A percentile compares a stretch with the other conserved stretches of the same genome.
These are phyloP conservation scores for Flabesymbios commensalis DNA, from an alignment of 2,888 invertebrate genomes.

Conservation along the genomic window DNA sequence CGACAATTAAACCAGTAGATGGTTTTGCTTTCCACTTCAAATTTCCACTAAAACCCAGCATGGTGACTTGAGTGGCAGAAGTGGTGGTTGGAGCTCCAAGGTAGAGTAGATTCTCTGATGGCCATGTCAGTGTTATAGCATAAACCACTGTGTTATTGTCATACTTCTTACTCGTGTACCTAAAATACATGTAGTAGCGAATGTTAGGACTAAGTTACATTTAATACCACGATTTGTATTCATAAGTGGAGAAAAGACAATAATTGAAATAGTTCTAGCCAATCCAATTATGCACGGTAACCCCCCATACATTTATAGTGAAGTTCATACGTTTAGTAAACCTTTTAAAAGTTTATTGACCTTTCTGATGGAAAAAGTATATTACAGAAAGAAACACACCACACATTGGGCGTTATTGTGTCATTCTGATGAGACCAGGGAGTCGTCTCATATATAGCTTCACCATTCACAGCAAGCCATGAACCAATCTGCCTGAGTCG, in stretches of 20 bases:
- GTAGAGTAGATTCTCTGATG: slow-evolving; percentile 65
- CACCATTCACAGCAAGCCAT: slow-evolving; percentile 82
- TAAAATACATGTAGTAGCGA: no score
- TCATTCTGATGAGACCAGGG: slow-evolving; percentile 85
- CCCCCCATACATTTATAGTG: no score
- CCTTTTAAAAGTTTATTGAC: no score
- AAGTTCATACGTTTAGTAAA: no score
- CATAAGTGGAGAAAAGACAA: no score
- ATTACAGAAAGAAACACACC: slow-evolving; percentile 65
- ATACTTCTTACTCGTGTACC: slow-evolving; percentile 32
- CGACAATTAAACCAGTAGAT: slow-evolving; percentile 43
- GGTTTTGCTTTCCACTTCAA: slow-evolving; percentile 30
- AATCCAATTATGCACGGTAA: no score
- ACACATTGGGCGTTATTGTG: slow-evolving; percentile 70
- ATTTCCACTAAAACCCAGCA: slow-evolving; percentile 64
- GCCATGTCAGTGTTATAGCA: slow-evolving; percentile 75
- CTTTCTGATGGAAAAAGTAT: no score
- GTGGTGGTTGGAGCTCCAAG: slow-evolving; percentile 63
- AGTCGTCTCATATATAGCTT: slow-evolving; percentile 78
- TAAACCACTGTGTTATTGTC: slow-evolving; percentile 64
- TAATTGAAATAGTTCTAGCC: no score
- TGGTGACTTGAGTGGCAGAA: slow-evolving; percentile 56
- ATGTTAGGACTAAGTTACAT: no score
- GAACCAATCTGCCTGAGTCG: slow-evolving; percentile 75
- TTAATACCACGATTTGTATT: no score